phyloP scores from a whole-genome alignment of 2,797 vertebrate species.

The Falco biarmicus region DNA sequence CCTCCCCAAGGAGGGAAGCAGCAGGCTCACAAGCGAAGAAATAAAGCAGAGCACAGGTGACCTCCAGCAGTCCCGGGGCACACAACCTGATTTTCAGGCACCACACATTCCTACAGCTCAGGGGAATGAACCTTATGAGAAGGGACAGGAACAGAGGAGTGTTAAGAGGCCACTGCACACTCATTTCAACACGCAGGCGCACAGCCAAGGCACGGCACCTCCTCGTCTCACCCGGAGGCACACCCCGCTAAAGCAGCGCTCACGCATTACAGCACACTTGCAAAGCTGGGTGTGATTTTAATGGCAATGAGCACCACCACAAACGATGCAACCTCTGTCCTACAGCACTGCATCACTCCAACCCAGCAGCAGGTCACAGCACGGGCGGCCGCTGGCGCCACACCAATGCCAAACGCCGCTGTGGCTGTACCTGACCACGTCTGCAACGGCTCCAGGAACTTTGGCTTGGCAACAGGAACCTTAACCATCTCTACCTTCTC shows the following conservation, averaged over 20 bases:
- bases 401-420: neutral
- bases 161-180: neutral
- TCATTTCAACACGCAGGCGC: neutral
- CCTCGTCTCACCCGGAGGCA: neutral
- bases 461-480: constrained; percentile 34
- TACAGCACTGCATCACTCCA: constrained; percentile 18
- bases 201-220: neutral
- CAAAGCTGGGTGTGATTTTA: neutral
- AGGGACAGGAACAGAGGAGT: neutral
- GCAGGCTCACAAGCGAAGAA: neutral
- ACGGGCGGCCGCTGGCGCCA: neutral
- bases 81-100: neutral
- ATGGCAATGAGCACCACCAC: neutral
- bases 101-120: neutral
- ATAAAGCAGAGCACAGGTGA: neutral
- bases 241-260: neutral
- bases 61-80: neutral
- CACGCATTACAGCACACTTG: neutral
- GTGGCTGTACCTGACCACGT: constrained; percentile 41
- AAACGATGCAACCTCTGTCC: neutral
- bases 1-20: neutral
- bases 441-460: constrained; percentile 7
- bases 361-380: neutral
- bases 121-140: neutral
- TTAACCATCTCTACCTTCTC: constrained; percentile 58